Percentiles rank a stretch among this genome's conserved stretches.
Conservation (phyloP, 1,140 invertebrate species). For the Ceratitis capitata region DNA sequence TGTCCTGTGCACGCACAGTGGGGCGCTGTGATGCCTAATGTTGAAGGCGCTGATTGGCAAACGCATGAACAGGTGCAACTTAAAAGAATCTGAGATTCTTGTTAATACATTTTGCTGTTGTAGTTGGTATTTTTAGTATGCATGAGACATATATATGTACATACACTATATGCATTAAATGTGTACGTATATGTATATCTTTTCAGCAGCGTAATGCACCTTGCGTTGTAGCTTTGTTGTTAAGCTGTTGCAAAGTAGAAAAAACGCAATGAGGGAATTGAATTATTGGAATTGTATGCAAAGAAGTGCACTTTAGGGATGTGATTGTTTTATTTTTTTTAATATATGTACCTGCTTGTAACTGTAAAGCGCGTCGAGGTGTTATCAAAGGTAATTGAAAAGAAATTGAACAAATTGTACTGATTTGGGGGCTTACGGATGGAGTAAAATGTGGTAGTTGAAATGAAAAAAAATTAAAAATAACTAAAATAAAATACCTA, state of each 20-base stretch:
- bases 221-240: background rate
- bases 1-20: background rate
- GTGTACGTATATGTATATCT: background rate
- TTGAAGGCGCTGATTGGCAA: background rate
- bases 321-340: background rate
- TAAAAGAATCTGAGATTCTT: background rate
- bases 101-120: background rate
- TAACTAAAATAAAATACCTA: too few species aligned
- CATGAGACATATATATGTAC: background rate
- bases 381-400: background rate
- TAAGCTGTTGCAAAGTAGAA: background rate
- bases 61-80: slow-evolving; percentile 29
- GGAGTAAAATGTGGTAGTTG: too few species aligned
- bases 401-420: too few species aligned
- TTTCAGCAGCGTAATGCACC: background rate
- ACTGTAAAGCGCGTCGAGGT: background rate
- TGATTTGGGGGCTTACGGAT: too few species aligned
- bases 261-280: background rate
- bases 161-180: too few species aligned
- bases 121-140: background rate
- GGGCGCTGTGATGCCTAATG: background rate
- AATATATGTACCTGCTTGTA: background rate
- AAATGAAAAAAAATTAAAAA: too few species aligned
- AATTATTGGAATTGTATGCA: background rate
- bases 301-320: background rate